phyloP scores from a whole-genome alignment of 1,140 invertebrate genomes.

The Drosophila sechellia region DNA sequence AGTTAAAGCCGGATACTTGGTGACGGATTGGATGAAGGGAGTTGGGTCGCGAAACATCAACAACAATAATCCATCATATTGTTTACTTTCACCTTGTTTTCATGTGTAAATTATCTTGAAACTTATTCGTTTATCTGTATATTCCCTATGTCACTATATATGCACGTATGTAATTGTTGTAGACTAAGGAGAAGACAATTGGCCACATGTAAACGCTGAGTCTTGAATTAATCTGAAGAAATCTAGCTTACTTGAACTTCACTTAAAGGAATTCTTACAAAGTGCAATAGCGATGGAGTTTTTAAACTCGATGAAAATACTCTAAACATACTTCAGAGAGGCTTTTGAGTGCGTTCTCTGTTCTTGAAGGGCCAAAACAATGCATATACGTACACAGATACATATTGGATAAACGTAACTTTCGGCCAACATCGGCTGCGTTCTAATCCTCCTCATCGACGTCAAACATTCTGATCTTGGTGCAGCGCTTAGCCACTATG shows the following conservation, averaged over 20 bases:
- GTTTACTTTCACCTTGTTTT: conserved; percentile 81
- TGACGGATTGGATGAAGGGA: conserved; percentile 7
- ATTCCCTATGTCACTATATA: conserved; percentile 31
- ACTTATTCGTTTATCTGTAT: conserved; percentile 42
- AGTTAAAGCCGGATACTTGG: conserved; percentile 9
- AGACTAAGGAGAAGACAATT: conserved; percentile 5
- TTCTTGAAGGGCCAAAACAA: conserved; percentile 22
- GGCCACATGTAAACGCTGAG: conserved; percentile 13
- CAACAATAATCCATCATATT: conserved; percentile 80
- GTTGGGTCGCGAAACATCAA: conserved; percentile 63
- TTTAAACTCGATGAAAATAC: background rate
- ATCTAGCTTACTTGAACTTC: background rate
- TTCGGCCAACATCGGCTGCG: conserved; percentile 68
- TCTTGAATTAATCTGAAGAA: background rate
- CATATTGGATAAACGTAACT: conserved; percentile 42
- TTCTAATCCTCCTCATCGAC: conserved; percentile 62
- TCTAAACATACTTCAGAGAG: background rate
- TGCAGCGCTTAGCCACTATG: conserved; percentile 30
- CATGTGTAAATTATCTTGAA: conserved; percentile 59
- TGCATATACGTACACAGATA: conserved; percentile 50
- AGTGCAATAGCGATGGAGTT: background rate
- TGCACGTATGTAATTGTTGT: conserved; percentile 19
- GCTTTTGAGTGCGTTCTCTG: conserved; percentile 6
- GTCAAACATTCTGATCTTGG: conserved; percentile 44
- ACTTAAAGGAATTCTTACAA: background rate